phyloP scores from a whole-genome alignment of 2,797 vertebrate genomes.

The Arvicola amphibius region DNA sequence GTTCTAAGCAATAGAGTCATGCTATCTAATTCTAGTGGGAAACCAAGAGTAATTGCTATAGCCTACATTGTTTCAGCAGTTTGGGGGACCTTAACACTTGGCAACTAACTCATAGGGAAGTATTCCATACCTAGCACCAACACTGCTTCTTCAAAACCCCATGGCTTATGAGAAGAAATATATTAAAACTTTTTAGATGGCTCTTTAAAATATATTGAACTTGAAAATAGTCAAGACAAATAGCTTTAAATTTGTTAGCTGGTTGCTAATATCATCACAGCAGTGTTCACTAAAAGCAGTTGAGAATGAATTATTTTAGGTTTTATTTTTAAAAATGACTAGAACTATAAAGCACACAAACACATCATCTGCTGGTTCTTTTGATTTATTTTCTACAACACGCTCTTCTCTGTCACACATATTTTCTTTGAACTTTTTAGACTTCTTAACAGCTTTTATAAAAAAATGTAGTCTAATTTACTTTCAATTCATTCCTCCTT shows the following conservation, averaged over 20 bases:
- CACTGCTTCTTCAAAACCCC: background rate
- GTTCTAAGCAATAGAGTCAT: too few relatives aligned
- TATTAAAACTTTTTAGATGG: background rate
- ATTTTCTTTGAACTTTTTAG: constrained; percentile 64
- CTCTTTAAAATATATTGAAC: constrained; percentile 36
- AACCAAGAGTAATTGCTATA: too few relatives aligned
- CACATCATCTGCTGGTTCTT: constrained; percentile 64
- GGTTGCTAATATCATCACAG: background rate
- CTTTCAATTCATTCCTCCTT: constrained; percentile 57
- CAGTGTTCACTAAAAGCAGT: background rate
- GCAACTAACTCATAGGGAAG: background rate
- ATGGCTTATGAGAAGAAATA: background rate
- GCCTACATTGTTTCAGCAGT: too few relatives aligned
- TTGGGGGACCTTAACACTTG: background rate
- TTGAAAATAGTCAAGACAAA: constrained; percentile 35
- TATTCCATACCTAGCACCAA: background rate
- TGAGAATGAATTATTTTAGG: constrained; percentile 45
- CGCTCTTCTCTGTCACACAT: constrained; percentile 24
- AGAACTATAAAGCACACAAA: constrained; percentile 62
- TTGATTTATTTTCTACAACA: constrained; percentile 66
- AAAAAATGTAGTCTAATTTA: constrained; percentile 59
- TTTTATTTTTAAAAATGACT: constrained; percentile 44
- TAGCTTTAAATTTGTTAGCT: background rate
- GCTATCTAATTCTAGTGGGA: too few relatives aligned
- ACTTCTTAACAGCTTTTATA: constrained; percentile 61